Conservation (phyloP, 2,113 vertebrate genomes). For the Pseudorectes ferrugineus region DNA sequence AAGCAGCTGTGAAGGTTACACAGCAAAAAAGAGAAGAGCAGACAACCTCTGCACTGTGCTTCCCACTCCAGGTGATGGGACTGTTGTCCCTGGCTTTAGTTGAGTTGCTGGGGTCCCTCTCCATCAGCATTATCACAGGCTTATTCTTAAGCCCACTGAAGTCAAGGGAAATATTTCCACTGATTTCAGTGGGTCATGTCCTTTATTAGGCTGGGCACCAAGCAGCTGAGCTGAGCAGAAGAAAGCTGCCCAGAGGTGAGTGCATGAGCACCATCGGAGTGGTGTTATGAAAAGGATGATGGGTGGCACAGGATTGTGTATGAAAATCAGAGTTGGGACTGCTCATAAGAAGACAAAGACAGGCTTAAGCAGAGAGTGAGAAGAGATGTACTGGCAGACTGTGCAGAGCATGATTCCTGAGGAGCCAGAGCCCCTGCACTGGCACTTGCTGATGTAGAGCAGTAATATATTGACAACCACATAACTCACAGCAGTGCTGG, state of each 20-base stretch:
- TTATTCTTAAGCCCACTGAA: background rate
- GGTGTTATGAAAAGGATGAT: background rate
- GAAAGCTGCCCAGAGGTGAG: background rate
- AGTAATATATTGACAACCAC: background rate
- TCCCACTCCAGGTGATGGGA: background rate
- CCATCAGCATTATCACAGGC: background rate
- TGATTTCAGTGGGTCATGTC: background rate
- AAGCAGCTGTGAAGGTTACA: background rate
- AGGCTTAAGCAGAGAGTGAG: background rate
- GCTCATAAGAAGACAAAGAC: background rate
- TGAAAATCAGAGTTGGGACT: background rate
- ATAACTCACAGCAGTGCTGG: background rate
- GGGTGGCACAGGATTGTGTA: background rate
- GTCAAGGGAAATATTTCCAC: background rate
- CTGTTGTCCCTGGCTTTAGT: background rate
- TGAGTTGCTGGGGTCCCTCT: background rate
- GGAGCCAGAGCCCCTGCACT: background rate
- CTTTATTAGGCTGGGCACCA: background rate
- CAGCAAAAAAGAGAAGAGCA: background rate
- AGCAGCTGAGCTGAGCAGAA: background rate
- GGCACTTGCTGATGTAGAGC: background rate
- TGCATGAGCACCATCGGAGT: accelerated
- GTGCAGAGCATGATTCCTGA: background rate
- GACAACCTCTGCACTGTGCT: background rate
- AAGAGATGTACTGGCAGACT: background rate